Evolutionary conservation across 2,113 vertebrate genomes (phyloP), one percentile per base, ranked within the genome.

Genomic region (Diglossa brunneiventris): DNA sequence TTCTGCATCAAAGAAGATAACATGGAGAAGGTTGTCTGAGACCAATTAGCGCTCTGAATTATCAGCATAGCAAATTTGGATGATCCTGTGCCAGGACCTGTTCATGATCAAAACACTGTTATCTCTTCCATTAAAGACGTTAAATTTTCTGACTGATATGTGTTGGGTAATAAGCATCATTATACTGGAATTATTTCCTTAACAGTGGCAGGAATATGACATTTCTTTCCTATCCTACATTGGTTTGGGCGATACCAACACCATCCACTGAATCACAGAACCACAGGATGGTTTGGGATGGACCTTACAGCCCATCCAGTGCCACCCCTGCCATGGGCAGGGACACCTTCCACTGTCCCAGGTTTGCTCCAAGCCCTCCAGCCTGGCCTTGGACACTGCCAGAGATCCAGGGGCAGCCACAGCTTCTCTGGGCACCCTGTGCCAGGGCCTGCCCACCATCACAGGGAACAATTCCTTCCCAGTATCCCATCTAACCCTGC

Each of bases 311-410:
- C 21, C 15, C 35, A 52, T 5, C 49, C 41, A 26, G 17, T 35
- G 0, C 30, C 49, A 59, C 33, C 15, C 13, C 33, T 78, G 64
- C 63, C 28, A 44, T 8, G 55, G 63, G 22, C 63, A 87, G 55
- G 28, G 33, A 62, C 47, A 46, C 15, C n/a, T 87, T 0, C 64
- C 55, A 33, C 47, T 9, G 0, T 0, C 23, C 28, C 47, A 69
- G 47, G 7, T 0, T 0, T 61, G 23, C 11, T 37, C 15, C n/a
- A 11, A 59, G n/a, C 23, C n/a, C n/a, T 27, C 46, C 55, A 87
- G 0, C n/a, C 74, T 78, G 47, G 20, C 24, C 41, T 72, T 20
- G 75, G 42, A 0, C 67, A 49, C 9, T 79, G 0, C 7, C 67
- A 64, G 35, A 35, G n/a, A 46, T 68, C 44, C 72, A 76, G n/a